Evolutionary conservation across 2,113 vertebrate genomes (phyloP).

Genomic region (Stigmatopora nigra): DNA sequence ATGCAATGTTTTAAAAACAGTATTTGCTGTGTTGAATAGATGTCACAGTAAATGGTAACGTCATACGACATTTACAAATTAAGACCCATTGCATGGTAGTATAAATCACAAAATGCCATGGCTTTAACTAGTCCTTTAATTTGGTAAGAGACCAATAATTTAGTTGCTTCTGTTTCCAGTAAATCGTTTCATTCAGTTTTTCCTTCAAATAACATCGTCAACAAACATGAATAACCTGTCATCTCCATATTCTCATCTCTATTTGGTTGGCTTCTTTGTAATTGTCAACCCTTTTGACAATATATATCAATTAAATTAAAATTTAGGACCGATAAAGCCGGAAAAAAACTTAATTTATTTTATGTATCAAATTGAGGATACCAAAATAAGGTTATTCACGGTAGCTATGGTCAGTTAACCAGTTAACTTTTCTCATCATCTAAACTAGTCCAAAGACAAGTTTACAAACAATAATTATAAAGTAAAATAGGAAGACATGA

Average conservation of each 20-base stretch:
- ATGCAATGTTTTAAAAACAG: not conserved
- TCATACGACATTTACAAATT: not conserved
- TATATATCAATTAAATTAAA: too few species aligned
- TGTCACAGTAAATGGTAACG: not conserved
- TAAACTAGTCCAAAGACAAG: not conserved
- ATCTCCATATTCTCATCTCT: not conserved
- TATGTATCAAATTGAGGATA: too few species aligned
- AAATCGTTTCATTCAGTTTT: not conserved
- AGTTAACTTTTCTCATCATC: too few species aligned
- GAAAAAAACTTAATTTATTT: too few species aligned
- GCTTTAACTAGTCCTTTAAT: not conserved
- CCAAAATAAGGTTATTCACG: too few species aligned
- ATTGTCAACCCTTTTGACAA: not conserved
- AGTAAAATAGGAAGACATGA: not conserved
- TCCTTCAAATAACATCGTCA: not conserved
- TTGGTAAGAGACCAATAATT: not conserved
- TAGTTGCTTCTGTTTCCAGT: not conserved
- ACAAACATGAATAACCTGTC: not conserved
- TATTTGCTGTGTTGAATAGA: not conserved
- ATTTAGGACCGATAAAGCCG: too few species aligned
- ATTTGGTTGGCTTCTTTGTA: too few species aligned
- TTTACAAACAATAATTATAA: slow-evolving; percentile 8
- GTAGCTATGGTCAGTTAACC: too few species aligned
- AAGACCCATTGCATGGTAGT: not conserved
- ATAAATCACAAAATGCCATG: not conserved